Base-by-base conservation (phyloP, 2,797 vertebrate genomes). In the Enteromius mattozi region DNA sequence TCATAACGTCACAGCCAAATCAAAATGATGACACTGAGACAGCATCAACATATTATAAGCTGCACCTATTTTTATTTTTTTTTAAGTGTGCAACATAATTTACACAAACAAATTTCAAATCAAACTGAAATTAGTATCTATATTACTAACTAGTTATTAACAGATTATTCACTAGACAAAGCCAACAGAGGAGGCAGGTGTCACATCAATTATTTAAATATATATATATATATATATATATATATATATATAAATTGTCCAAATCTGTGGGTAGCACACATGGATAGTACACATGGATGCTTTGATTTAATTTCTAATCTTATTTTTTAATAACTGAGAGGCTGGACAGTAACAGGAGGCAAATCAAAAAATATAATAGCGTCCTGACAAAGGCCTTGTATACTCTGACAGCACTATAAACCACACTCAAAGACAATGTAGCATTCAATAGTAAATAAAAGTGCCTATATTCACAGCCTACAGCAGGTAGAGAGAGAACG, bases 401-500 rank as follows among this genome's bases (percentile, higher is more conserved):
- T 92, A 92, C 92, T 94, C 91, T 95, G 93, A 95, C 94, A 92
- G 94, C 95, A 94, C 94, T 93, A 94, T 95, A 95, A 96, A 94
- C 94, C 94, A 96, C 95, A 92, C 93, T 92, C 92, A 94, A 93
- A 96, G 93, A 95, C 93, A 96, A 93, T 87, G 92, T 91, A 90
- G 93, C 93, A 96, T 96, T 96, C 94, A 96, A 96, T 95, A 96
- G 96, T 96, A 97, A 97, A 97, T 97, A 97, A 95, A 96, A 96
- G 92, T 92, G 91, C 6, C 91, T 92, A 92, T 93, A 92, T 93
- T 93, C 93, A 90, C 89, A 89, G 83, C 84, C 27, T 83, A 88
- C 91, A 88, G 94, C 92, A 94, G 93, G 91, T 93, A 92, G 19
- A 40, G 8, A 40, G 65, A 71, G 69, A 42, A 12, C 12, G 69